phyloP scores from a whole-genome alignment of 2,113 vertebrate genomes.

The Ceyx margarethae region DNA sequence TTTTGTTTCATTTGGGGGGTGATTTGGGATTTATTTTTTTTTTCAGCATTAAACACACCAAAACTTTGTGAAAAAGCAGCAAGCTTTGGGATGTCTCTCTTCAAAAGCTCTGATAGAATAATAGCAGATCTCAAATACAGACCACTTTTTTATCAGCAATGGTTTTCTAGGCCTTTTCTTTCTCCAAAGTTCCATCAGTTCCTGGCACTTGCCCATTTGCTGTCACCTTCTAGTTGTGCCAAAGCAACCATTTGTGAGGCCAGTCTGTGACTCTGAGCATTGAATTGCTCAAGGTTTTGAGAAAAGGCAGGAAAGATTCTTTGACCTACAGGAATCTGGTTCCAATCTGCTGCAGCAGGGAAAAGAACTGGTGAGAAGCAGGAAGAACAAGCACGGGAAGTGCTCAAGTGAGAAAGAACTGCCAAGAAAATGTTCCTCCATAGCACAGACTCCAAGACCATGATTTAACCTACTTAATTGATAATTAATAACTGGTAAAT shows the following conservation, averaged over 20 bases:
- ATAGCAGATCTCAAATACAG: neutral
- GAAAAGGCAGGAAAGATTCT: neutral
- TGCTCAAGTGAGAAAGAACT: neutral
- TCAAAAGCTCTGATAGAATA: neutral
- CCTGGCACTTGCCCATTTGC: neutral
- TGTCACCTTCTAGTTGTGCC: neutral
- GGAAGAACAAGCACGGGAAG: slow-evolving; percentile 15
- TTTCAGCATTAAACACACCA: neutral
- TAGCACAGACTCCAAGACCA: slow-evolving; percentile 23
- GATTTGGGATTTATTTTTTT: neutral
- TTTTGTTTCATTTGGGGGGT: neutral
- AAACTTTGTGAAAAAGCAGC: neutral
- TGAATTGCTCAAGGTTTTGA: neutral
- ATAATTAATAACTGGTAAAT: neutral
- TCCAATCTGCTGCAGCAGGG: neutral
- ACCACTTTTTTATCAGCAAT: neutral
- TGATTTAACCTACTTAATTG: slow-evolving; percentile 50
- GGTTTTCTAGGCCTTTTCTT: neutral
- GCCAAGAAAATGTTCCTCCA: slow-evolving; percentile 25
- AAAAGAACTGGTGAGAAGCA: slow-evolving; percentile 15
- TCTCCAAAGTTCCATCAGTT: neutral
- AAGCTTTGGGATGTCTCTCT: neutral
- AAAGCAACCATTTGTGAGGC: neutral
- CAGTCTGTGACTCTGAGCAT: accelerated
- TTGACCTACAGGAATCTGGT: neutral